phyloP scores from a whole-genome alignment of 1,140 invertebrate genomes.

The Thaumatotibia leucotreta region DNA sequence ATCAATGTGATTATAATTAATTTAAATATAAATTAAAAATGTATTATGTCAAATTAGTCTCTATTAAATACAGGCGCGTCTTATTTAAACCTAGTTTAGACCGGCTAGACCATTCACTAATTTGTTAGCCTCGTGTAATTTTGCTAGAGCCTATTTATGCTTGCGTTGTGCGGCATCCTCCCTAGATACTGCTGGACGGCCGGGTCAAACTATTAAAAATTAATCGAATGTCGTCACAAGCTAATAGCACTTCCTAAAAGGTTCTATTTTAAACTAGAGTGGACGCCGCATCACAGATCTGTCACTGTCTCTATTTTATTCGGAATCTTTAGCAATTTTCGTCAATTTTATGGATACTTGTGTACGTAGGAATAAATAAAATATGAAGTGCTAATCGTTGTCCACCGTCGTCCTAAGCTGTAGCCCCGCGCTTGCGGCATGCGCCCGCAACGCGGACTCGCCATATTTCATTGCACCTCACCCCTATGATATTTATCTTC shows the following conservation, averaged over 20 bases:
- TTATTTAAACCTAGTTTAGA: constrained; percentile 19
- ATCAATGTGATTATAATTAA: constrained; percentile 59
- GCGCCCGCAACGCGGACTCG: constrained; percentile 5
- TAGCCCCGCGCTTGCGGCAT: neutral
- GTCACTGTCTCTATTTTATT: constrained; percentile 33
- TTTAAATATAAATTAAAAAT: constrained; percentile 47
- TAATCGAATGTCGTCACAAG: neutral
- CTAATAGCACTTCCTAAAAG: neutral
- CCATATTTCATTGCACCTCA: constrained; percentile 33
- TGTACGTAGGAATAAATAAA: constrained; percentile 40
- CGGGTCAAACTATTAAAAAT: neutral
- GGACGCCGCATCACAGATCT: constrained; percentile 18
- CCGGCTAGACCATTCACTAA: neutral
- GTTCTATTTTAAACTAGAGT: neutral
- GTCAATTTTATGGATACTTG: constrained; percentile 56
- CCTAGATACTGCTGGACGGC: neutral
- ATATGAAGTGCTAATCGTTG: constrained; percentile 40
- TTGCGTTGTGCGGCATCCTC: constrained; percentile 19
- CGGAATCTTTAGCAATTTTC: constrained; percentile 58
- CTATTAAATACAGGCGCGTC: constrained; percentile 51
- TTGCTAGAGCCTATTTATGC: constrained; percentile 22
- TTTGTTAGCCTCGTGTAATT: neutral
- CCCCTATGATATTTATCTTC: constrained; percentile 36
- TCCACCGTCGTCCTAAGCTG: constrained; percentile 24
- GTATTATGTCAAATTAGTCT: constrained; percentile 29